phyloP scores from a whole-genome alignment of 1,140 invertebrate species.

The Camponotus floridanus region DNA sequence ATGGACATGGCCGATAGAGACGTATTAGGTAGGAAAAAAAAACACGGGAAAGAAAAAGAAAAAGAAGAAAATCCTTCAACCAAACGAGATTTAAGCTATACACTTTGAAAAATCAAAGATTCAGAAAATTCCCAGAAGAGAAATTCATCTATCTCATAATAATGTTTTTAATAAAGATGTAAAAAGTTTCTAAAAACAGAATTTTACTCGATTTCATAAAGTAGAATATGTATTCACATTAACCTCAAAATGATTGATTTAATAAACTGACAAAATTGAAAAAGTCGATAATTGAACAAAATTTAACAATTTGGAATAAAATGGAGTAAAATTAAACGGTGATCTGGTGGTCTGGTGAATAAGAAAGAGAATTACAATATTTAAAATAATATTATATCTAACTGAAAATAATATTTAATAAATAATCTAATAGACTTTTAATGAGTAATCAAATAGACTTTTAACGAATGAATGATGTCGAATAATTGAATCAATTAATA shows the following conservation, averaged over 20 bases:
- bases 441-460: too few relatives aligned
- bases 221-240: too few relatives aligned
- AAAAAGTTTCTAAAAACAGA: not conserved
- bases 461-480: too few relatives aligned
- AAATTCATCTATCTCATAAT: not conserved
- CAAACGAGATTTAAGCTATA: not conserved
- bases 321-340: not conserved
- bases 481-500: too few relatives aligned
- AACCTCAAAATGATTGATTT: not conserved
- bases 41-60: not conserved
- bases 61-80: not conserved
- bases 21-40: constrained; percentile 64
- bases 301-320: not conserved
- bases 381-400: not conserved
- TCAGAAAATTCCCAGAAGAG: not conserved
- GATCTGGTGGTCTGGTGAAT: too few relatives aligned
- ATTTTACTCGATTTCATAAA: not conserved
- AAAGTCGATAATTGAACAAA: not conserved
- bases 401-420: too few relatives aligned
- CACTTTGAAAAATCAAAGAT: not conserved
- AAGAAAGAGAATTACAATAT: not conserved
- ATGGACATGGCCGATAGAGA: constrained; percentile 71
- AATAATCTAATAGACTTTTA: too few relatives aligned
- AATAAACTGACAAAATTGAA: not conserved
- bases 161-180: not conserved